Conservation (phyloP, 92 coral and sea anemone genomes). For the Phymanthus crucifer region DNA sequence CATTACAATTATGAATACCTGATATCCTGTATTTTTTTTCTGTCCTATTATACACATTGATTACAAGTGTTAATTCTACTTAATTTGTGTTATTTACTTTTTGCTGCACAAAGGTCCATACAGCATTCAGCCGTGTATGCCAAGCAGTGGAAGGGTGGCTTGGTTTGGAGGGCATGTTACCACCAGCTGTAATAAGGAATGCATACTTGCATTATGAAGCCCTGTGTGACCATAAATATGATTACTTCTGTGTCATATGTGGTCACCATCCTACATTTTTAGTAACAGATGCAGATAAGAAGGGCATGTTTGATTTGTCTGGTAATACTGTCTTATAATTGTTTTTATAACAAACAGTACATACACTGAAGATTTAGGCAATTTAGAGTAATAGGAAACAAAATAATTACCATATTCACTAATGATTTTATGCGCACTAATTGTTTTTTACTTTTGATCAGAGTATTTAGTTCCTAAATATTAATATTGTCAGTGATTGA, state of each 20-base stretch:
- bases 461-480: too few relatives aligned
- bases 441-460: too few relatives aligned
- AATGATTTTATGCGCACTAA: background rate
- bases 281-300: conserved; percentile 41
- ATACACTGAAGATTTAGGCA: background rate
- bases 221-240: conserved; percentile 21
- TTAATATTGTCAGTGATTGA: background rate
- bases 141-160: conserved; percentile 40
- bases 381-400: background rate
- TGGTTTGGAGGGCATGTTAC: conserved; percentile 6
- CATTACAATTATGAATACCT: too few relatives aligned
- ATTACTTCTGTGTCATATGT: conserved; percentile 36
- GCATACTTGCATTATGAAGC: conserved; percentile 25
- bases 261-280: conserved; percentile 39
- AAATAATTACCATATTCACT: background rate
- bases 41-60: background rate
- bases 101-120: conserved; percentile 20
- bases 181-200: conserved; percentile 9
- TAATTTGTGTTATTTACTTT: background rate
- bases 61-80: background rate
- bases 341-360: background rate
- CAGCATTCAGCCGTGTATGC: conserved; percentile 37
- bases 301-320: conserved; percentile 42
- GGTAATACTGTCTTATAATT: background rate
- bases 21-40: too few relatives aligned